A percentile compares a stretch with the other conserved stretches of the same genome.
phyloP scores from a whole-genome alignment of 2,113 vertebrate species.

The Solea senegalensis region DNA sequence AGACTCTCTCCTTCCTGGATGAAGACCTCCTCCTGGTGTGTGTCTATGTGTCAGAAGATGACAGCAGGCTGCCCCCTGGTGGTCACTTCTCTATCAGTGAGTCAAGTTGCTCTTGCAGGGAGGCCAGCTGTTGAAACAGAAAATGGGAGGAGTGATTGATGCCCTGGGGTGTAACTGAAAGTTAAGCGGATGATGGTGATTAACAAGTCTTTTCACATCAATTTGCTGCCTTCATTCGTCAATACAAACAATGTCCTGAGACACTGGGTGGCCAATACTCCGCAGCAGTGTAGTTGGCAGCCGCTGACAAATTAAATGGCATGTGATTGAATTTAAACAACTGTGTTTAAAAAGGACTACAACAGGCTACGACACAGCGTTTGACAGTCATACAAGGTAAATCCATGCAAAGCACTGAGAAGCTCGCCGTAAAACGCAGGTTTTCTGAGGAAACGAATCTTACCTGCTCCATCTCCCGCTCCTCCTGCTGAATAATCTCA shows the following conservation, averaged over 20 bases:
- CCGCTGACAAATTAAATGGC: conserved; percentile 38
- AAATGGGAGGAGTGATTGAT: conserved; percentile 67
- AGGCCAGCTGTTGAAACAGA: conserved; percentile 84
- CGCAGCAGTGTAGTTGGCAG: conserved; percentile 1
- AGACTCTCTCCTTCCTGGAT: conserved; percentile 24
- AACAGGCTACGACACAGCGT: not conserved
- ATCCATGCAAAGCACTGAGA: conserved; percentile 39
- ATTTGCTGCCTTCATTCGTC: conserved; percentile 53
- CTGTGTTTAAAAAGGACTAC: too few relatives aligned
- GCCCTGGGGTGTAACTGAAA: conserved; percentile 64
- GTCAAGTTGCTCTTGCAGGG: conserved; percentile 96
- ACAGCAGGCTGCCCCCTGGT: conserved; percentile 72
- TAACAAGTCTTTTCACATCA: conserved; percentile 61
- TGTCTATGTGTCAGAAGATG: conserved; percentile 23
- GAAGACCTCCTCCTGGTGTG: conserved; percentile 13
- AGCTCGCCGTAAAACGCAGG: conserved; percentile 6
- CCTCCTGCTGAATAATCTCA: conserved; percentile 95
- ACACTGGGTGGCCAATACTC: conserved; percentile 30
- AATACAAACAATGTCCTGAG: conserved; percentile 53
- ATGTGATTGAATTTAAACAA: conserved; percentile 28
- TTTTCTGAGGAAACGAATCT: conserved; percentile 47
- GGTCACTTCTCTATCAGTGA: conserved; percentile 93
- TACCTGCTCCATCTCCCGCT: conserved; percentile 94
- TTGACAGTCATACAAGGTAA: conserved; percentile 21
- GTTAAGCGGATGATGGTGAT: conserved; percentile 71